Evolutionary conservation across 2,888 invertebrate species (phyloP), one percentile per base, ranked within the genome.

Genomic region (Tortrix viridana): DNA sequence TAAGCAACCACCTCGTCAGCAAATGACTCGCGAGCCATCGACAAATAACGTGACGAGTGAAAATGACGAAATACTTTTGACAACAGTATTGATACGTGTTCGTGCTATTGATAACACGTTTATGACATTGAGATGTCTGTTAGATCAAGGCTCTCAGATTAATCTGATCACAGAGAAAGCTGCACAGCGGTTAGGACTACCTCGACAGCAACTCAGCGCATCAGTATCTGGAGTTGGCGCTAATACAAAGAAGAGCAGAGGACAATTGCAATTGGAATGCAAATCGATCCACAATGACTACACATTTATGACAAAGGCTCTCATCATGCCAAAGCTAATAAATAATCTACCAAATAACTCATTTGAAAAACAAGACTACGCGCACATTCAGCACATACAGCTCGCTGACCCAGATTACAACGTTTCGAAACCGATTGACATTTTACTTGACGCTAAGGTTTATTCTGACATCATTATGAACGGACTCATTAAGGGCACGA

Each of bases 131-230:
- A 22, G n/a, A n/a, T n/a, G n/a, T n/a, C n/a, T n/a, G n/a, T n/a
- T 68, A 1, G 68, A 68, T 26, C 68, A 68, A 50, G 68, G 66
- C 1, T 64, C 66, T 6, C 68, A 68, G 59, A 56, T 61, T 2
- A 50, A 18, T 14, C 59, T 68, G 0, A 66, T 68, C 1, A 53
- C 65, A 3, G 65, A 66, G 41, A 41, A 55, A 3, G 66, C 66
- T 1, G 68, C 65, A 3, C 62, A 63, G 5, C 38, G 38, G 19
- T 52, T 66, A n/a, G 32, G 63, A 32, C 48, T 66, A 32, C 50
- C 32, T 43, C 22, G 62, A 44, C 53, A 22, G 0, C 53, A 58
- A 26, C 32, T 43, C 6, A 60, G 61, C 38, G 62, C 55, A 3
- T 19, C 49, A 3, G 50, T 65, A 4, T 67, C 63, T 6, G 67